Base-by-base conservation (phyloP, 2,797 vertebrate genomes). In the Bovichtus diacanthus region DNA sequence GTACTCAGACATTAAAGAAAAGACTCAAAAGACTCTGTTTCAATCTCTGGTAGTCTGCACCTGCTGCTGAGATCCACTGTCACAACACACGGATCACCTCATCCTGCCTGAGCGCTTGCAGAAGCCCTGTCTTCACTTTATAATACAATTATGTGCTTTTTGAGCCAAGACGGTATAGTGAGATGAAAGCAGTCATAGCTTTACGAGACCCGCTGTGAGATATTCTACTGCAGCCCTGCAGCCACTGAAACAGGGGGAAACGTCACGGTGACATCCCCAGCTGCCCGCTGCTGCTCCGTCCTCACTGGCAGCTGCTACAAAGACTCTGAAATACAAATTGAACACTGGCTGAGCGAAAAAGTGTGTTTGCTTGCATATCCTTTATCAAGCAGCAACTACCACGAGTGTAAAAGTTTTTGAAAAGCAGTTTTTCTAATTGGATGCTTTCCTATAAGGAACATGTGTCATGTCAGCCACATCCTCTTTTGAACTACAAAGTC, bases 171-270 rank as follows among this genome's bases (percentile, higher is more conserved):
- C 27, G 3, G 25, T 4, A 34, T 2, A 39, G 15, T 47, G 59
- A 70, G 29, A 53, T 56, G 19, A 77, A 64, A 47, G n/a, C n/a
- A 21, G 36, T 36, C 12, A 29, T 8, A 53, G 64, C 31, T 60
- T 58, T 6, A 44, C 2, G 21, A 6, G 18, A 27, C 15, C 13
- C n/a, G n/a, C 0, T 55, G 18, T 39, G 12, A 44, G 11, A 60
- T 23, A 41, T 49, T 49, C 18, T 60, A 15, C 50, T 23, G 16
- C 19, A 64, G 49, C 39, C 18, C 7, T 58, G 29, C 9, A 36
- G 38, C 38, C 46, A 19, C 34, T 43, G 34, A 12, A 23, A 61
- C 31, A 16, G 2, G 11, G 2, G 19, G 31, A 39, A 25, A 41
- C 46, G 13, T 66, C 9, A 54, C 0, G 15, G 23, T 16, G 58